These are phyloP conservation scores for Mastacembelus armatus DNA, from an alignment of 2,797 vertebrate species.

Conservation along the genomic window DNA sequence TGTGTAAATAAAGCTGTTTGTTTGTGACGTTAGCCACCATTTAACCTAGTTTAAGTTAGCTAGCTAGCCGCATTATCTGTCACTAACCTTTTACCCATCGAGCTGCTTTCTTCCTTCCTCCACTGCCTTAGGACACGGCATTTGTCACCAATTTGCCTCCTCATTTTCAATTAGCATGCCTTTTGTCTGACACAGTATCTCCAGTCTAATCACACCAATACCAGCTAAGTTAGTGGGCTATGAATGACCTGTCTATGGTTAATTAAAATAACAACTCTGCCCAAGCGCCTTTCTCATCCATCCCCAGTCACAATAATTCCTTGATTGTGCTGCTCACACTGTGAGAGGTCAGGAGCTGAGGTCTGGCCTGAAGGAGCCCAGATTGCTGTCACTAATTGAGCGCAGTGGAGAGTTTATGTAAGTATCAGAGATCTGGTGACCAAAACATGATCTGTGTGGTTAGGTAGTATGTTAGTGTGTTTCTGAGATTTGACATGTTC, in stretches of 20 bases:
- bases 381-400: conserved; percentile 85
- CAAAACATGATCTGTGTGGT: too few relatives aligned
- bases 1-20: neutral
- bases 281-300: conserved; percentile 32
- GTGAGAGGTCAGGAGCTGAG: conserved; percentile 84
- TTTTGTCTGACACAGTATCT: conserved; percentile 15
- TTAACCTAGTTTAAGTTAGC: neutral
- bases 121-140: neutral
- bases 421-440: conserved; percentile 72
- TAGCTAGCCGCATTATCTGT: neutral
- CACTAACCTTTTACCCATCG: neutral
- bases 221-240: neutral
- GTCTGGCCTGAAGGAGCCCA: conserved; percentile 82
- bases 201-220: conserved; percentile 7
- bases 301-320: conserved; percentile 68
- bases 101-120: neutral
- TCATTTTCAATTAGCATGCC: conserved; percentile 38
- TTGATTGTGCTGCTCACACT: conserved; percentile 84
- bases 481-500: neutral
- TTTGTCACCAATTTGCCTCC: conserved; percentile 20
- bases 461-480: too few relatives aligned
- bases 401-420: conserved; percentile 84
- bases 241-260: neutral
- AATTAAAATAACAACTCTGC: conserved; percentile 8
- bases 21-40: neutral